Conservation (phyloP, 2,797 vertebrate genomes). For the Lagorchestes hirsutus region DNA sequence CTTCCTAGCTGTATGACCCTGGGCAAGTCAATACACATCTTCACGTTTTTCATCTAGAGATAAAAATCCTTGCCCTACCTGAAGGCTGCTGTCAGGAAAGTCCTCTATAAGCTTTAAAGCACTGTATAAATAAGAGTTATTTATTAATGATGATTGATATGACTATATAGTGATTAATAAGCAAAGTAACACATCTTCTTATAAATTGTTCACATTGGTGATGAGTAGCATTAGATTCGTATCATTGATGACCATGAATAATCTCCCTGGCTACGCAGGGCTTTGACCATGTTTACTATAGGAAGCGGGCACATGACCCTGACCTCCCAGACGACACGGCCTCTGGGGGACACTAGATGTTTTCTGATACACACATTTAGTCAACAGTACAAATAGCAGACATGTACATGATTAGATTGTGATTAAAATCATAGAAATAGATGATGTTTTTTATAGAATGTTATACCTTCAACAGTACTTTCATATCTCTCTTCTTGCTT, state of each 20-base stretch:
- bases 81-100: background rate
- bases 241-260: background rate
- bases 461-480: background rate
- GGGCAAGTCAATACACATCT: background rate
- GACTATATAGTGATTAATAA: background rate
- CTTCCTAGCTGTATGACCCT: background rate
- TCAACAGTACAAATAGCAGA: background rate
- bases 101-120: background rate
- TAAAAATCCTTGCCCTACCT: background rate
- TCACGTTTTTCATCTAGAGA: background rate
- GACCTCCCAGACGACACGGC: background rate
- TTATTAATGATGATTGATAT: background rate
- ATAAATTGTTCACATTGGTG: background rate
- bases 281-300: background rate
- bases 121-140: background rate
- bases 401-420: background rate
- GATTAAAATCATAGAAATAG: background rate
- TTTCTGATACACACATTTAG: background rate
- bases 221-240: background rate
- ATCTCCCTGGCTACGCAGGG: background rate
- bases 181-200: background rate
- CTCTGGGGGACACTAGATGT: background rate
- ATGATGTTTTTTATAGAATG: background rate
- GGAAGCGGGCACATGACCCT: background rate
- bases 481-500: background rate